Evolutionary conservation across 2,888 invertebrate genomes (phyloP), one percentile per base, ranked within the genome.

Genomic region (Cataglyphis altisquamis): DNA sequence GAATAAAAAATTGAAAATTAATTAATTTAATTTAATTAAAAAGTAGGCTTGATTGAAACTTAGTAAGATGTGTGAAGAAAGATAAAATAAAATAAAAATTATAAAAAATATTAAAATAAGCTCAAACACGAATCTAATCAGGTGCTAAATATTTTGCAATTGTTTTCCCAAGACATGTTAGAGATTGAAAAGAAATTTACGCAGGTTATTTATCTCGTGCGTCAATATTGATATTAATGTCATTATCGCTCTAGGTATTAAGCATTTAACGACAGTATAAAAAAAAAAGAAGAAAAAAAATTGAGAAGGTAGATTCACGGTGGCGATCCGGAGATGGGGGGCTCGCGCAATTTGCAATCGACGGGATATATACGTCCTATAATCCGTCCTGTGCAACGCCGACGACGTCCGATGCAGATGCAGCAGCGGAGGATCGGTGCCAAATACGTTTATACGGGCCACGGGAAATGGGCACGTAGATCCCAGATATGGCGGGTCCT

Each of bases 361-460:
- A 88, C 89, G 82, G 72, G 62, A 84, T 85, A 70, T 18, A 75
- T 25, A 25, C 48, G 70, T 63, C 55, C 66, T 72, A 36, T 82
- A 83, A 82, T 83, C 86, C 78, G 86, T 66, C 80, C 72, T 48
- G 63, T 57, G 66, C 75, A 74, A 80, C 80, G 77, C 57, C 82
- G 66, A 55, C 78, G 80, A 87, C 84, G 90, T 90, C 90, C 86
- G 84, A 81, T 84, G 89, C 89, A 88, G 89, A 89, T 82, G 80
- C 67, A 70, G 32, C 62, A 25, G 25, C 25, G 81, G 81, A 81
- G 88, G 77, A 86, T 81, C 86, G 86, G 83, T 90, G 90, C 90
- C 90, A 90, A 90, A 90, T 87, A 86, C 88, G 84, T 86, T 86
- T 25, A 88, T 87, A 86, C 84, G 85, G 84, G 67, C 82, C 83